Evolutionary conservation across 2,797 vertebrate genomes (phyloP).

Genomic region (Cygnus olor): DNA sequence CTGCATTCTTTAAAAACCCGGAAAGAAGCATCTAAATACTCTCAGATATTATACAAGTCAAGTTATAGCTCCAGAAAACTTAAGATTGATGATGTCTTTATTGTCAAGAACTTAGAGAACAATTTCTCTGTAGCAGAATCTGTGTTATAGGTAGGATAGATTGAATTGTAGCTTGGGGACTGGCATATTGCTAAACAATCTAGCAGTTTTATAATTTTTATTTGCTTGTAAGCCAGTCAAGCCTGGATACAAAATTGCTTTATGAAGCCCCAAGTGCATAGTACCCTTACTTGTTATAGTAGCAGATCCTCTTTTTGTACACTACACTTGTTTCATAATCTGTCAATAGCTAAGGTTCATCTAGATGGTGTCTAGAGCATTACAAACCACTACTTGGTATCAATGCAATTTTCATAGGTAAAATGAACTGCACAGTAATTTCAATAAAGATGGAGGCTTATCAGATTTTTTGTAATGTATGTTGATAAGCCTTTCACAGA

Average conservation of each 20-base stretch:
- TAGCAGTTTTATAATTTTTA: not conserved
- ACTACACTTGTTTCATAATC: not conserved
- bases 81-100: not conserved
- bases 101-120: not conserved
- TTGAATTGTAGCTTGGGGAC: not conserved
- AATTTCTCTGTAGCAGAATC: not conserved
- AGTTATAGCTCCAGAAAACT: not conserved
- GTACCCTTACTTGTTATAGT: not conserved
- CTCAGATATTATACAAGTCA: not conserved
- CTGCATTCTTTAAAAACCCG: not conserved
- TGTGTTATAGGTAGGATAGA: not conserved
- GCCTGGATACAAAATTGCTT: conserved; percentile 14
- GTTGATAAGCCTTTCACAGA: conserved; percentile 1
- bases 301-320: not conserved
- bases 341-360: not conserved
- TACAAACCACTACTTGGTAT: not conserved
- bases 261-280: not conserved
- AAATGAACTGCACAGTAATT: not conserved
- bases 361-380: not conserved
- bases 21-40: not conserved
- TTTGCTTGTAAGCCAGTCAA: not conserved
- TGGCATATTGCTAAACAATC: conserved; percentile 10
- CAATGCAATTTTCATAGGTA: not conserved
- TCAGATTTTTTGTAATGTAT: not conserved
- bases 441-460: not conserved